phyloP scores from a whole-genome alignment of 2,888 invertebrate genomes.

The Rotaria magnacalcarata region DNA sequence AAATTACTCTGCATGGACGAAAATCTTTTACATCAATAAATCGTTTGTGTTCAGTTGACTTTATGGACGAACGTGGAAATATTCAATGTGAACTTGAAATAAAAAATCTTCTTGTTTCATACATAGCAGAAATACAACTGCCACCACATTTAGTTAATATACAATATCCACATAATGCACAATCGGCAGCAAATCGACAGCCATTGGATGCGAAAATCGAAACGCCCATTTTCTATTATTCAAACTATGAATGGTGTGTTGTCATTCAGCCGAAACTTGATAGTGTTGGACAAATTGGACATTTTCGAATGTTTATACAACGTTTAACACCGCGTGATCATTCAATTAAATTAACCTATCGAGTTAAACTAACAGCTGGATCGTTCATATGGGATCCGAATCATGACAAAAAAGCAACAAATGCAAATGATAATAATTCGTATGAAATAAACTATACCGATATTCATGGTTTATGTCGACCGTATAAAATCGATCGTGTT shows the following conservation, averaged over 20 bases:
- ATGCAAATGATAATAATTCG: background rate
- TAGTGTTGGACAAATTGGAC: constrained; percentile 50
- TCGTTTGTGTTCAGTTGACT: constrained; percentile 63
- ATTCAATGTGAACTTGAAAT: constrained; percentile 74
- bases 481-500: constrained; percentile 47
- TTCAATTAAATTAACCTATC: constrained; percentile 71
- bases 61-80: constrained; percentile 74
- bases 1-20: constrained; percentile 53
- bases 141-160: constrained; percentile 58
- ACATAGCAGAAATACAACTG: constrained; percentile 68
- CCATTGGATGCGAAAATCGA: constrained; percentile 39
- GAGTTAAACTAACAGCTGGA: constrained; percentile 59
- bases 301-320: constrained; percentile 62
- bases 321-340: constrained; percentile 77
- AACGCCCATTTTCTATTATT: constrained; percentile 38
- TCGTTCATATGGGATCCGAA: constrained; percentile 41
- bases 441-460: constrained; percentile 41
- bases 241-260: constrained; percentile 44
- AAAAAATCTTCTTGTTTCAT: constrained; percentile 71
- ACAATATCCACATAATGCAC: constrained; percentile 45
- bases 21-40: constrained; percentile 55
- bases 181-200: constrained; percentile 37
- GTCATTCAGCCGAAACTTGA: constrained; percentile 49
- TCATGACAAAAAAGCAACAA: constrained; percentile 24
- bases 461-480: constrained; percentile 53